Conservation (phyloP, 2,113 vertebrate species). For the Tychaedon coryphoeus region DNA sequence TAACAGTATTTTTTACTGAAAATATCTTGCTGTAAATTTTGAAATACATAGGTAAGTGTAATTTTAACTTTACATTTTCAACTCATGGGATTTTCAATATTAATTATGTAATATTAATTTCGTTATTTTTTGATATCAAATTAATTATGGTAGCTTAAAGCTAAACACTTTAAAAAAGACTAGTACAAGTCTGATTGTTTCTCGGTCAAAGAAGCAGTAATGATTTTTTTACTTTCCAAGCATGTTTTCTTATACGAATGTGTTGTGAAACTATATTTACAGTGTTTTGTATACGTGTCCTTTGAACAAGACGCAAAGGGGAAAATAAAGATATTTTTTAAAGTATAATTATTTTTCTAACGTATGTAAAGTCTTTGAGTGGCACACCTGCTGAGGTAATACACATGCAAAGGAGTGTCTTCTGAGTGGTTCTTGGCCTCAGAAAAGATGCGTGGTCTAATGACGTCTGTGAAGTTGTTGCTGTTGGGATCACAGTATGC, state of each 20-base stretch:
- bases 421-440: neutral
- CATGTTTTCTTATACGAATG: neutral
- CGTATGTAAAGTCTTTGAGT: neutral
- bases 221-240: neutral
- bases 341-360: neutral
- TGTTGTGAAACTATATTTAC: neutral
- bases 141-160: neutral
- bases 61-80: neutral
- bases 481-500: neutral
- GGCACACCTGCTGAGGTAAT: neutral
- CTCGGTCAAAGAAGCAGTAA: neutral
- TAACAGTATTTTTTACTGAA: neutral
- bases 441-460: neutral
- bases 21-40: neutral
- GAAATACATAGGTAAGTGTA: neutral
- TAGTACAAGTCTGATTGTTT: neutral
- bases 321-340: neutral
- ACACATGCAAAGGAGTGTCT: neutral
- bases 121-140: neutral
- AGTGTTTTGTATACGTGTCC: neutral
- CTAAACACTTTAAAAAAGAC: neutral
- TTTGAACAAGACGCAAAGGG: neutral
- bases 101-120: neutral
- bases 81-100: neutral
- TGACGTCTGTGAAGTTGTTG: neutral